These are phyloP conservation scores for Chamaetylas fuelleborni DNA, from an alignment of 2,113 vertebrate genomes.

Conservation along the genomic window DNA sequence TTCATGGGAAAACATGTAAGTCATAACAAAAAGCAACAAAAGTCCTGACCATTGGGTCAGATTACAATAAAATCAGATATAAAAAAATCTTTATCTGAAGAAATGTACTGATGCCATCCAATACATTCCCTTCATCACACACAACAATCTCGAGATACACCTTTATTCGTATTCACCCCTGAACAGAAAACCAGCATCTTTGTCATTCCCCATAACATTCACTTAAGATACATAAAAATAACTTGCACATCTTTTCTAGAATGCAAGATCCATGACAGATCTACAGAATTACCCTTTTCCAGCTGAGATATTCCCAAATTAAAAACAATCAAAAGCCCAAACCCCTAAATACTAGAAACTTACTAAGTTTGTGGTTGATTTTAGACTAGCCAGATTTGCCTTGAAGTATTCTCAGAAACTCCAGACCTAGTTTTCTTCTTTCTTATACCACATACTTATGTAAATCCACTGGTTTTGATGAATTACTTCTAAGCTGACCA, in stretches of 20 bases:
- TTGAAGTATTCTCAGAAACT: not conserved
- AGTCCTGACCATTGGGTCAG: not conserved
- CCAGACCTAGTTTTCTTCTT: not conserved
- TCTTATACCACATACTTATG: not conserved
- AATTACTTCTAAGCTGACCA: conserved; percentile 26
- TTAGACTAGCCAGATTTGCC: not conserved
- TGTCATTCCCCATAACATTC: not conserved
- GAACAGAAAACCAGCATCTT: not conserved
- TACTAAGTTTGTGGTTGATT: not conserved
- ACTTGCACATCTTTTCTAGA: not conserved
- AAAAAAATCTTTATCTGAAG: not conserved
- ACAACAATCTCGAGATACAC: not conserved
- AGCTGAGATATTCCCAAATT: not conserved
- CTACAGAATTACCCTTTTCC: not conserved
- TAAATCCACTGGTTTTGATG: not conserved
- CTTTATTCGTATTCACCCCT: not conserved
- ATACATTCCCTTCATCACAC: not conserved
- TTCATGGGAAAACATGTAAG: not conserved
- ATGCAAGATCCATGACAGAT: not conserved
- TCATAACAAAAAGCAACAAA: not conserved
- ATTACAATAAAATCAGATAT: not conserved
- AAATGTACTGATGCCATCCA: not conserved
- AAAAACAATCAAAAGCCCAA: not conserved
- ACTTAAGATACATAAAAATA: not conserved
- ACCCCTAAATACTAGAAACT: not conserved